Percentiles rank a stretch among this genome's conserved stretches.
These are phyloP conservation scores for Raja brachyura DNA, from an alignment of 2,113 vertebrate genomes.

Conservation along the genomic window DNA sequence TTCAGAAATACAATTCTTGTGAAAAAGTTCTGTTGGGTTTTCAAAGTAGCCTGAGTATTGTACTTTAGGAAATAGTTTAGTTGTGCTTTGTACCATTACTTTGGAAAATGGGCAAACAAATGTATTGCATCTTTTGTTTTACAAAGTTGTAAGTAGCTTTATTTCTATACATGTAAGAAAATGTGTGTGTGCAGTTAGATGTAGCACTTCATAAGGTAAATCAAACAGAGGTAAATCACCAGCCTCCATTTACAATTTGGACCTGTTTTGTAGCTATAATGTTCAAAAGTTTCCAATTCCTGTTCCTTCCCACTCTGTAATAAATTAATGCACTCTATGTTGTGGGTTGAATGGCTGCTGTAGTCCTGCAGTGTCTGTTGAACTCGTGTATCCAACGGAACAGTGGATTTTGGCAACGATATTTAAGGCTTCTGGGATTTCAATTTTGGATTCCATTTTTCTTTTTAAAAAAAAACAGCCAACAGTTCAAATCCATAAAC, in stretches of 20 bases:
- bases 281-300: background rate
- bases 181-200: slow-evolving; percentile 25
- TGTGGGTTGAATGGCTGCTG: background rate
- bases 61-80: background rate
- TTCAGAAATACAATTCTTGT: background rate
- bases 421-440: background rate
- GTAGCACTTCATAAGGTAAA: background rate
- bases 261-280: background rate
- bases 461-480: background rate
- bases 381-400: background rate
- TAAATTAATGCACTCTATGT: background rate
- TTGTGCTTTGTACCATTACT: background rate
- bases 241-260: background rate
- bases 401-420: background rate
- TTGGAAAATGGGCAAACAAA: background rate
- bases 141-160: background rate
- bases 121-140: background rate
- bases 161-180: background rate
- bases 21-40: background rate
- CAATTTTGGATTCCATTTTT: background rate
- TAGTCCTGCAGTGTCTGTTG: background rate
- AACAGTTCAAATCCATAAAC: background rate
- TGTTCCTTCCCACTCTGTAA: background rate
- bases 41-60: background rate
- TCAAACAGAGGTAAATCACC: background rate